Conservation (phyloP, 2,113 vertebrate species). For the Cygnus atratus region DNA sequence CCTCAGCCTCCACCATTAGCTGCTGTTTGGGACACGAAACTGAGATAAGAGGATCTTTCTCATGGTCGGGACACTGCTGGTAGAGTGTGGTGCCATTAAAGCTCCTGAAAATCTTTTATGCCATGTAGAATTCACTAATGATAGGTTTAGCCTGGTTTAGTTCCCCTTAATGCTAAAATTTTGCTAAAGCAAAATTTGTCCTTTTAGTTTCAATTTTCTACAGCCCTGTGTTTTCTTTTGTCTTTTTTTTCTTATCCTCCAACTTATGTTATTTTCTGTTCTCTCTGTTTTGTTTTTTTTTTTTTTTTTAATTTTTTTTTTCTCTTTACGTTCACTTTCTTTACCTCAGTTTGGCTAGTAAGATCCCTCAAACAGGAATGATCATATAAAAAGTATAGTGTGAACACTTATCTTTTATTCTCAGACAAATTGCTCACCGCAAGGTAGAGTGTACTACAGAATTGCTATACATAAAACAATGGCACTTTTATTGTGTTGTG, state of each 20-base stretch:
- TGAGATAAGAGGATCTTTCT: neutral
- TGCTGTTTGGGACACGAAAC: neutral
- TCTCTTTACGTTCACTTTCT: neutral
- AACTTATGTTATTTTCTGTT: neutral
- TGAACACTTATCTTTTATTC: slow-evolving; percentile 39
- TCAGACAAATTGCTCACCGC: slow-evolving; percentile 18
- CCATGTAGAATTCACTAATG: neutral
- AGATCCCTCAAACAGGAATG: neutral
- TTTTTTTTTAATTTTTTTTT: too few relatives aligned
- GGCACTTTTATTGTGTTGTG: slow-evolving; percentile 48
- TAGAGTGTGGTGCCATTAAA: neutral
- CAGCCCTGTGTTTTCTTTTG: neutral
- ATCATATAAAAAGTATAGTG: slow-evolving; percentile 21
- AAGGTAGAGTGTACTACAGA: slow-evolving; percentile 18
- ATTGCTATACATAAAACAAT: slow-evolving; percentile 53
- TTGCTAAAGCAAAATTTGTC: neutral
- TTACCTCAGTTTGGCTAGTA: neutral
- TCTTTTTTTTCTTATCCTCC: rapidly evolving
- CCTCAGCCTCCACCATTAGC: neutral
- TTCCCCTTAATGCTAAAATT: neutral
- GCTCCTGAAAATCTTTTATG: neutral
- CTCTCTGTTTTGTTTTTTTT: neutral
- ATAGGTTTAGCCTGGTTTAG: neutral
- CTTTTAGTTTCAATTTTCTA: neutral
- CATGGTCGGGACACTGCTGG: neutral